phyloP scores from a whole-genome alignment of 2,113 vertebrate genomes.

The Gadus macrocephalus region DNA sequence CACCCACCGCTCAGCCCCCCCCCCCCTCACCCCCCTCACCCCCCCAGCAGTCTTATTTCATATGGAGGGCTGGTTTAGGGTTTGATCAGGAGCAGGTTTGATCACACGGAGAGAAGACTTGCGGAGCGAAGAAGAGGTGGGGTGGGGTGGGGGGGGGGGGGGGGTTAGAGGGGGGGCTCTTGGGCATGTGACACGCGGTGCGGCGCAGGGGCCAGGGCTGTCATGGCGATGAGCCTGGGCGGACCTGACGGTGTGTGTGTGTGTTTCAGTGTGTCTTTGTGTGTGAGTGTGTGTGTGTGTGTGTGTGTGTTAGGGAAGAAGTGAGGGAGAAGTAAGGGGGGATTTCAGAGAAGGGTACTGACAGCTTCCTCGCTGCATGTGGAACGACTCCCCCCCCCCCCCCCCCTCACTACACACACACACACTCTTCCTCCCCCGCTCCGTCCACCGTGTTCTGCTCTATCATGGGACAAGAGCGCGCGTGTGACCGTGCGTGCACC shows the following conservation, averaged over 20 bases:
- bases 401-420: background rate
- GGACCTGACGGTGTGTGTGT: conserved; percentile 50
- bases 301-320: no score
- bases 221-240: conserved; percentile 57
- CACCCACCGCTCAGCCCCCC: conserved; percentile 12
- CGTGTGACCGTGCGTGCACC: conserved; percentile 11
- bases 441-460: conserved; percentile 26
- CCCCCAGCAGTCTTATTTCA: conserved; percentile 50
- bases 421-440: conserved; percentile 3
- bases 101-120: conserved; percentile 59
- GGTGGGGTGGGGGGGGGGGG: no score
- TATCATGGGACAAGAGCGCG: background rate
- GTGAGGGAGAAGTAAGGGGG: conserved; percentile 4
- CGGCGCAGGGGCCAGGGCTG: conserved; percentile 50
- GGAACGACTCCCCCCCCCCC: conserved; percentile 30
- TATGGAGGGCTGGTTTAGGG: conserved; percentile 61
- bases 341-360: conserved; percentile 56
- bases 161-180: conserved; percentile 41
- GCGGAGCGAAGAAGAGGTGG: conserved; percentile 22
- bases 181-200: conserved; percentile 65
- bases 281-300: no score
- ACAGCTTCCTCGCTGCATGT: conserved; percentile 51
- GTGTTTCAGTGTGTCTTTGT: background rate
- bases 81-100: conserved; percentile 74
- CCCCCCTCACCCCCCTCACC: background rate